Conservation (phyloP, 2,888 invertebrate genomes). For the Pandemis corylana region DNA sequence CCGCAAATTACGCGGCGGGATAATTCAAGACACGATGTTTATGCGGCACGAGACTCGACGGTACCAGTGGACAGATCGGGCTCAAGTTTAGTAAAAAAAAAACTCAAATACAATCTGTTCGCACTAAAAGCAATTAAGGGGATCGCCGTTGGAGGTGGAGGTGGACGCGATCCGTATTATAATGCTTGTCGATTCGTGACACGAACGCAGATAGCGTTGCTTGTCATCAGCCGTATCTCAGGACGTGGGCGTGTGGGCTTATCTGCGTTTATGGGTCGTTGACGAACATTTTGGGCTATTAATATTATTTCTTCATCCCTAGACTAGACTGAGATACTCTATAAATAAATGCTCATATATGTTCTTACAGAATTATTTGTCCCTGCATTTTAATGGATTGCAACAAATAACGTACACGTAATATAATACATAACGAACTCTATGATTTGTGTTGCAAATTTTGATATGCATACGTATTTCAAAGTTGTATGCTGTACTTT, state of each 20-base stretch:
- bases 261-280: not conserved
- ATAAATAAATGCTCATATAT: not conserved
- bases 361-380: not conserved
- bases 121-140: constrained; percentile 20
- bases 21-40: constrained; percentile 47
- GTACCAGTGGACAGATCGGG: constrained; percentile 17
- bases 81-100: constrained; percentile 33
- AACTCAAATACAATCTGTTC: constrained; percentile 27
- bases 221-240: constrained; percentile 10
- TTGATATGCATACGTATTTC: too few relatives aligned
- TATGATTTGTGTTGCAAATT: too few relatives aligned
- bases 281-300: not conserved
- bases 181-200: constrained; percentile 18
- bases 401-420: not conserved
- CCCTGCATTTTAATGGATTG: not conserved
- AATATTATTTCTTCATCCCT: not conserved
- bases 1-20: constrained; percentile 47
- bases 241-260: not conserved
- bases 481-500: too few relatives aligned
- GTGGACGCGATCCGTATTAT: constrained; percentile 15
- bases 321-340: not conserved
- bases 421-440: not conserved
- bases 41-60: constrained; percentile 28
- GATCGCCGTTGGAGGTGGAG: constrained; percentile 14
- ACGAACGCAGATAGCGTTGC: constrained; percentile 16